Evolutionary conservation across 2,888 invertebrate genomes (phyloP), one percentile per base, ranked within the genome.

Genomic region (Rambutsinella grinnellia): DNA sequence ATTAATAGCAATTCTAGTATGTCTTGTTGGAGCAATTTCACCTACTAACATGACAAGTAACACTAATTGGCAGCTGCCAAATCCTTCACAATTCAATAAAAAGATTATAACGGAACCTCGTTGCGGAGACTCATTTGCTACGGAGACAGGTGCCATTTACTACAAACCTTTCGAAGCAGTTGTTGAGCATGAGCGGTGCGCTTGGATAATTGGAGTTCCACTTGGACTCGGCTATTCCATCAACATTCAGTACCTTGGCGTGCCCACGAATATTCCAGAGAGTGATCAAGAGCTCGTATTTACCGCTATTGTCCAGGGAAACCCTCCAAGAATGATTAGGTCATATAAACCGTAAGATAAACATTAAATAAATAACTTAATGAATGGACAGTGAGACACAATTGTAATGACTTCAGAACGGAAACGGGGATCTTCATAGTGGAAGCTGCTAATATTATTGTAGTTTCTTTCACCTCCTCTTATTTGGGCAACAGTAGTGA

Each of bases 141-240:
- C 54, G 5, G 3, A 2, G 2, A 26, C 24, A 23, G 26, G 54
- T 54, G 54, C 26, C 15, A 24, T 54, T 10, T 54, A n/a, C 15
- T 54, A 54, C 26, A 54, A 26, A 8, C 54, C 54, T 5, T 54
- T 54, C n/a, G 54, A 23, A 26, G 26, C 10, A 54, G 54, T 54
- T 54, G 3, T 24, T 10, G 54, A 54, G 15, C 24, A 54, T 5
- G 54, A 54, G 26, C 24, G 54, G 2, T 54, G 54, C 17, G 54
- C 27, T 3, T 54, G 54, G 54, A 24, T 13, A 2, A 54, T 54
- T 54, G 26, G 2, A 2, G 54, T 54, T 23, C 54, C 54, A 2
- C 2, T 2, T 8, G 54, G 26, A 8, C 24, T 23, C 17, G 26
- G 54, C 15, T 54, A 54, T 24, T n/a, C n/a, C n/a, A n/a, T n/a